phyloP scores from a whole-genome alignment of 2,113 vertebrate species.

The Cryptotis parvus region DNA sequence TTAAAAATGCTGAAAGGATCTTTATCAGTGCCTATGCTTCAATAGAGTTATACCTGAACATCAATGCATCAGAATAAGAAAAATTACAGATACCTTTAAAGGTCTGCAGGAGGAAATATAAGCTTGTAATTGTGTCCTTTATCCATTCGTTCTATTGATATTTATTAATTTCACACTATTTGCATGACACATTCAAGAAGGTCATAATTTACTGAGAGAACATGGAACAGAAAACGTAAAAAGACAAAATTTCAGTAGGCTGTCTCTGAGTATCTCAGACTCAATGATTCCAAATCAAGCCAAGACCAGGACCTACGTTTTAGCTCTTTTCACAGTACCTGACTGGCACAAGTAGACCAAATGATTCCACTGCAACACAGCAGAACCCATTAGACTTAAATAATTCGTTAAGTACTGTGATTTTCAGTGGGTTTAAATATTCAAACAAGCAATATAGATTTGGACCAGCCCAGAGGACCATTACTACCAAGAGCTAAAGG shows the following conservation, averaged over 20 bases:
- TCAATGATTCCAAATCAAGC: background rate
- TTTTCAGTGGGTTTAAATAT: constrained; percentile 34
- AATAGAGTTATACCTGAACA: constrained; percentile 26
- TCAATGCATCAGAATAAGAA: background rate
- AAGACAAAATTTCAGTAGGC: background rate
- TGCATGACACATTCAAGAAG: background rate
- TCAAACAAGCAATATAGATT: constrained; percentile 3
- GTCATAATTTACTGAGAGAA: background rate
- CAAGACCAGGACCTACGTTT: background rate
- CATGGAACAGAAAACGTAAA: background rate
- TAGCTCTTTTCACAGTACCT: background rate
- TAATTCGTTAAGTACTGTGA: background rate
- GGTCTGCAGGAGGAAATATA: background rate
- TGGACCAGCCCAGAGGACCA: background rate
- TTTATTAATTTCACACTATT: background rate
- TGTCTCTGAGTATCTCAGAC: background rate
- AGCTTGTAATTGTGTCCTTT: constrained; percentile 10
- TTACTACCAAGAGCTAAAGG: background rate
- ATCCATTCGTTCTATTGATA: constrained; percentile 36
- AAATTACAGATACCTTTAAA: constrained; percentile 8
- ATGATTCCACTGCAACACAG: background rate
- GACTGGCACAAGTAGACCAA: background rate
- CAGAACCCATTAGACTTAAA: background rate
- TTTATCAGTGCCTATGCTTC: background rate
- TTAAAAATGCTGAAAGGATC: background rate